Percentiles rank a stretch among this genome's conserved stretches.
These are phyloP conservation scores for Apodemia hepburni DNA, from an alignment of 2,888 invertebrate species.

Conservation along the genomic window DNA sequence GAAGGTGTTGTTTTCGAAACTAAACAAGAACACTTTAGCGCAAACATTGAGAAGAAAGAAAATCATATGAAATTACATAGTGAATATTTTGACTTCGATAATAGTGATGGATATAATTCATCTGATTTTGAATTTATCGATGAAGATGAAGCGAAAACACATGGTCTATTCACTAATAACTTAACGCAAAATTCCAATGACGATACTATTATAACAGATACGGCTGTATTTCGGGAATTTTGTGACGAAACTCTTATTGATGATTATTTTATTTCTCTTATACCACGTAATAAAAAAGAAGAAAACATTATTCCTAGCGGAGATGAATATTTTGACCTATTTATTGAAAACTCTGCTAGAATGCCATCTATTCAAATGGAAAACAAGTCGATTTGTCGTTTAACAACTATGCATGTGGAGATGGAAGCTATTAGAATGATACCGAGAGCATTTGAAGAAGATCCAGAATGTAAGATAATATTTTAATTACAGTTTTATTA, in stretches of 20 bases:
- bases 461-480: conserved; percentile 9
- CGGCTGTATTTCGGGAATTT: conserved; percentile 12
- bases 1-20: not conserved
- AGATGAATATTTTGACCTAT: conserved; percentile 45
- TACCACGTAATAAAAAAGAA: conserved; percentile 28
- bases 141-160: conserved; percentile 49
- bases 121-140: conserved; percentile 66
- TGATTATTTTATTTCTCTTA: conserved; percentile 18
- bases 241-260: conserved; percentile 14
- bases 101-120: conserved; percentile 48
- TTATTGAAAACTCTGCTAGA: conserved; percentile 38
- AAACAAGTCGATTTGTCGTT: conserved; percentile 43
- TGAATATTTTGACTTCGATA: conserved; percentile 24
- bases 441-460: conserved; percentile 26
- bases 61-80: not conserved
- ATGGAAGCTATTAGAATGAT: conserved; percentile 44
- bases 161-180: conserved; percentile 34
- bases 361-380: conserved; percentile 33
- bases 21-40: not conserved
- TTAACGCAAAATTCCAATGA: not conserved
- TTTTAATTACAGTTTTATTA: too few relatives aligned
- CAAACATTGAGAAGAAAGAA: not conserved
- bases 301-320: conserved; percentile 45
- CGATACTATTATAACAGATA: conserved; percentile 10
- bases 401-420: conserved; percentile 38